Evolutionary conservation across 2,888 invertebrate genomes (phyloP), one percentile per base, ranked within the genome.

Genomic region (Eristalis tenax): DNA sequence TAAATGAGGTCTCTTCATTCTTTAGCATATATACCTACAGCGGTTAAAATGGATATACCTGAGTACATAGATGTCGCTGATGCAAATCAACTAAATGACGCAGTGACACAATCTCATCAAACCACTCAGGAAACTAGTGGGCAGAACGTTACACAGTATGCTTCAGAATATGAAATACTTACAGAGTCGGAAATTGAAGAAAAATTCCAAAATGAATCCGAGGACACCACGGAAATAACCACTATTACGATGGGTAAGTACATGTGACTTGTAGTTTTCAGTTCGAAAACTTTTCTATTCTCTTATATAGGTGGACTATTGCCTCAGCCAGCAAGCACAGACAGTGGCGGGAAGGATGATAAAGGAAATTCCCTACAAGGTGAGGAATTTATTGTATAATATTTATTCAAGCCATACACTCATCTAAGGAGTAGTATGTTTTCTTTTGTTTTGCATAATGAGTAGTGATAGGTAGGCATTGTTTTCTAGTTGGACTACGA

Each of bases 41-140:
- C 93, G 80, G 92, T 94, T 22, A 94, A 94, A 91, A 91, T 94
- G 91, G 94, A 94, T 90, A 94, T 94, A 92, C 94, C 94, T 23
- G 94, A 94, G 89, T 94, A 94, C 89, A 92, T 94, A 88, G 94
- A 94, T 89, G 92, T 93, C 2, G 91, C 92, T 28, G 93, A 93
- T 88, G 90, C 91, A 0, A 90, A 90, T 64, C 90, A 90, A 68
- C 74, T 92, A 28, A 90, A 90, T 18, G 92, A 91, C 43, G 90
- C 91, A 0, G 90, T 91, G n/a, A 61, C 88, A 35, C 91, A 91
- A 75, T 77, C 88, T 40, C 91, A 91, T 18, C 92, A 92, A 79
- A 90, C 91, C 32, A 91, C 93, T 50, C 93, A 92, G 86, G 93
- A 93, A 88, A 90, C 91, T 18, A 90, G 90, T 6, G 91, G 90